Percentiles rank a stretch among this genome's conserved stretches.
Evolutionary conservation across 2,113 vertebrate species (phyloP).

Genomic region (Mobula hypostoma): DNA sequence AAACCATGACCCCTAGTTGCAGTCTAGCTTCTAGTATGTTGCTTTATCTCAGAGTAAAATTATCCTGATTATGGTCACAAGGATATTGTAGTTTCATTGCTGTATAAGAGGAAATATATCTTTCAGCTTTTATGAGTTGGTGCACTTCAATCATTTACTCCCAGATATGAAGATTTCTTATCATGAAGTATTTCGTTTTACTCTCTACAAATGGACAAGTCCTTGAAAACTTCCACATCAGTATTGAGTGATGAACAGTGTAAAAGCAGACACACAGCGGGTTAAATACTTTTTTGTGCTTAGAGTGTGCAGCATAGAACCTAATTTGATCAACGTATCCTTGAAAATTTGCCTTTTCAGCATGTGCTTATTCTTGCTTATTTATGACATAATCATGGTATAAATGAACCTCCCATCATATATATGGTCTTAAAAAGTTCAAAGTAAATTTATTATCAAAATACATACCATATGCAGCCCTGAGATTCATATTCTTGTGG

Average conservation of each 20-base stretch:
- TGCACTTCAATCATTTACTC: not conserved
- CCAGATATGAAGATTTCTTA: not conserved
- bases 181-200: not conserved
- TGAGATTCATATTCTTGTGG: too few relatives aligned
- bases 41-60: too few relatives aligned
- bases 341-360: not conserved
- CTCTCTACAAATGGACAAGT: too few relatives aligned
- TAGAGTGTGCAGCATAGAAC: not conserved
- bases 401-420: not conserved
- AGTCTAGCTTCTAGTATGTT: too few relatives aligned
- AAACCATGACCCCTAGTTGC: too few relatives aligned
- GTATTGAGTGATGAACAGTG: too few relatives aligned
- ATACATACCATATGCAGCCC: too few relatives aligned
- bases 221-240: too few relatives aligned
- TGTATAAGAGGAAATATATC: too few relatives aligned
- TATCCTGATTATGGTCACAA: not conserved
- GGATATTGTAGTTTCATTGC: not conserved
- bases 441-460: too few relatives aligned
- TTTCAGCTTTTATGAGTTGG: too few relatives aligned
- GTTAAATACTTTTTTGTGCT: not conserved
- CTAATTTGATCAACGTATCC: not conserved
- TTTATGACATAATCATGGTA: too few relatives aligned
- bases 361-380: not conserved
- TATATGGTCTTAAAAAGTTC: not conserved
- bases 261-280: not conserved